These are phyloP conservation scores for Tiliacea citrago DNA, from an alignment of 2,888 invertebrate species.

Conservation along the genomic window DNA sequence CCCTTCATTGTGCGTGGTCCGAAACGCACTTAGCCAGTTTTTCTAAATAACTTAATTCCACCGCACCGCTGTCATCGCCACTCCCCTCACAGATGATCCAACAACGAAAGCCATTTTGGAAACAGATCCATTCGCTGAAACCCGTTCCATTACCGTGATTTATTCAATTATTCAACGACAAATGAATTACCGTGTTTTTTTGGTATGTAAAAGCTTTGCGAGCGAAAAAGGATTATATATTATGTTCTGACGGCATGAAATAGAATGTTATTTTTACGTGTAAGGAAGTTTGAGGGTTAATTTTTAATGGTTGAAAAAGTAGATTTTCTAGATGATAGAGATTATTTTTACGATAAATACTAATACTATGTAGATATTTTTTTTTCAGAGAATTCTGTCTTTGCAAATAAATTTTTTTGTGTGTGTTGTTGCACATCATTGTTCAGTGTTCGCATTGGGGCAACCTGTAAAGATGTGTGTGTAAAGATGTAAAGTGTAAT, in stretches of 20 bases:
- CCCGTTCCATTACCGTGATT: constrained; percentile 85
- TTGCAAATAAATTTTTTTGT: no score
- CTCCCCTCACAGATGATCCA: constrained; percentile 55
- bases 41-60: constrained; percentile 3
- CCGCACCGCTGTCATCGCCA: constrained; percentile 23
- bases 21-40: no score
- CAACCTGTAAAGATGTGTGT: neutral
- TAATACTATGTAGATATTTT: no score
- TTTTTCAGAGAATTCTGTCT: no score
- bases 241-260: constrained; percentile 37
- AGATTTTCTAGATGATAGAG: no score
- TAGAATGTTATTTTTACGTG: constrained; percentile 23
- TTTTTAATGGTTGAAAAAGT: neutral
- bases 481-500: neutral
- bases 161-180: constrained; percentile 87
- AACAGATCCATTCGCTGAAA: constrained; percentile 83
- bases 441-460: neutral
- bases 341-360: no score
- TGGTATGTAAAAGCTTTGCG: constrained; percentile 61
- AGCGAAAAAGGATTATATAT: constrained; percentile 53
- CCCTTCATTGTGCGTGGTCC: no score
- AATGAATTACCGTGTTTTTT: constrained; percentile 80
- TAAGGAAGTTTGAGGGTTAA: constrained; percentile 24
- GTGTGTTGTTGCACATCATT: neutral
- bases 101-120: constrained; percentile 74